phyloP scores from a whole-genome alignment of 2,113 vertebrate species.

The Psittacus erithacus region DNA sequence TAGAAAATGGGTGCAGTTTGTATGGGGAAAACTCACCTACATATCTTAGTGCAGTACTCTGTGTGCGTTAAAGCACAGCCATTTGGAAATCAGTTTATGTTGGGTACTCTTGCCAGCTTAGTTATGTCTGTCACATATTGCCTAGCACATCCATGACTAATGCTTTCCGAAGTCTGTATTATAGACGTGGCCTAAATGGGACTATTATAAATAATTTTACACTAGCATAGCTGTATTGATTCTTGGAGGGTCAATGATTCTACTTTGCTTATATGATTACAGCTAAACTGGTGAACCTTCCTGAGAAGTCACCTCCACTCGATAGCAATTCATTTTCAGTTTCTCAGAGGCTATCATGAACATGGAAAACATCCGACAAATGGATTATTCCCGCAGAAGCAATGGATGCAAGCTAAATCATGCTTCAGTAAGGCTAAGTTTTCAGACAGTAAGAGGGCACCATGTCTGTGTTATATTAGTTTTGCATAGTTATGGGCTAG shows the following conservation, averaged over 20 bases:
- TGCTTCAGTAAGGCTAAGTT: background rate
- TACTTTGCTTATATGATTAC: background rate
- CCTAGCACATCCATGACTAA: background rate
- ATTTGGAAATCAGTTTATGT: background rate
- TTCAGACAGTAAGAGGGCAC: background rate
- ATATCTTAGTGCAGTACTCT: background rate
- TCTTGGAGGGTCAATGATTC: background rate
- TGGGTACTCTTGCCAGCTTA: background rate
- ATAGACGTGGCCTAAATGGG: background rate
- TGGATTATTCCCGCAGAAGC: background rate
- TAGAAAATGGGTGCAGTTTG: background rate
- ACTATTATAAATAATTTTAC: background rate
- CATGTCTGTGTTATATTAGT: background rate
- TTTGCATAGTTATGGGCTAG: constrained; percentile 14
- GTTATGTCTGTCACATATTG: background rate
- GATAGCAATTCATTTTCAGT: background rate
- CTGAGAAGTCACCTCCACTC: background rate
- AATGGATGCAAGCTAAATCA: background rate
- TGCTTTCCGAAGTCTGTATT: background rate
- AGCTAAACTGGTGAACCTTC: background rate
- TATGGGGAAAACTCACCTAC: fast-evolving
- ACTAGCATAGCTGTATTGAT: background rate
- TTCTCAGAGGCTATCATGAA: background rate
- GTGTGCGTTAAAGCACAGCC: background rate
- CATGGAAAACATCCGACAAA: background rate